Evolutionary conservation across 2,888 invertebrate genomes (phyloP).

Genomic region (Macrosiphum euphorbiae): DNA sequence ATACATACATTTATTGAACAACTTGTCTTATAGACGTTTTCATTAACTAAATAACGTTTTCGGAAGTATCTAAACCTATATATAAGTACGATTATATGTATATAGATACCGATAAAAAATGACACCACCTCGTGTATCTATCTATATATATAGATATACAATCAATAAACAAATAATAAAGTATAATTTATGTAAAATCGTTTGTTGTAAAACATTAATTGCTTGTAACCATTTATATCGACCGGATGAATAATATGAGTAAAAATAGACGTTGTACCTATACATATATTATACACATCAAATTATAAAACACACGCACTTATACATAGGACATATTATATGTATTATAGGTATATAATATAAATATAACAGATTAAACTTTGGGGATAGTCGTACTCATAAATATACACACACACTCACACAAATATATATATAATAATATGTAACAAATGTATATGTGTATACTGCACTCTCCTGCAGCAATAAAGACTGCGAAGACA

Average conservation of each 20-base stretch:
- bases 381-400: background rate
- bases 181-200: background rate
- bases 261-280: background rate
- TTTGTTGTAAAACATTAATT: conserved; percentile 24
- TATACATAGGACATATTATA: too few species aligned
- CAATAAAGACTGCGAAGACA: background rate
- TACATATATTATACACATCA: background rate
- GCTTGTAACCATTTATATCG: background rate
- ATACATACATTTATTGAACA: background rate
- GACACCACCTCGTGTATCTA: background rate
- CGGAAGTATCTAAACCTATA: background rate
- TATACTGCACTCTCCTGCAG: background rate
- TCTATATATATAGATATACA: too few species aligned
- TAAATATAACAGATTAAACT: background rate
- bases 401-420: background rate
- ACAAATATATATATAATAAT: background rate
- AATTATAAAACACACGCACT: background rate
- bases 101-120: background rate
- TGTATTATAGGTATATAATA: too few species aligned
- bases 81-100: background rate
- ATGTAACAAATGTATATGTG: background rate
- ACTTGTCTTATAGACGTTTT: background rate
- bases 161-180: background rate
- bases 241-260: background rate
- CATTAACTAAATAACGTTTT: background rate